Percentiles rank a stretch among this genome's conserved stretches.
These are phyloP conservation scores for Peromyscus aztecus DNA, from an alignment of 2,797 vertebrate genomes.

Conservation along the genomic window DNA sequence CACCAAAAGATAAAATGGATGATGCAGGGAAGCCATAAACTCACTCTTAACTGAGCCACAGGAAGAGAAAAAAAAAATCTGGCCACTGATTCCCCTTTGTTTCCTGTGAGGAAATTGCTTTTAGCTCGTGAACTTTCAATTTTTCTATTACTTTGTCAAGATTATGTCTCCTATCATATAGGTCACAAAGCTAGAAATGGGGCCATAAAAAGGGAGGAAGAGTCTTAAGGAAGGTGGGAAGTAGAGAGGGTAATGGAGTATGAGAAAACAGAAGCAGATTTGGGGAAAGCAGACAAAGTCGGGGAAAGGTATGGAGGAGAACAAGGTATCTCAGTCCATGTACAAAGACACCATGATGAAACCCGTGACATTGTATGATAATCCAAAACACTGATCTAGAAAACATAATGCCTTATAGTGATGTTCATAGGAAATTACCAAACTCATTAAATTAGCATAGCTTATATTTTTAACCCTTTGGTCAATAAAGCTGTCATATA, in stretches of 20 bases:
- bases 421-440: not conserved
- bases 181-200: no score
- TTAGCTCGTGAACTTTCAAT: not conserved
- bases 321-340: no score
- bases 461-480: conserved; percentile 20
- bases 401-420: not conserved
- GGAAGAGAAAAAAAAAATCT: not conserved
- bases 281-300: no score
- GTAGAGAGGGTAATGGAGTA: not conserved
- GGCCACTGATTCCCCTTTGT: not conserved
- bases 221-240: not conserved
- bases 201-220: not conserved
- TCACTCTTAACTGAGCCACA: not conserved
- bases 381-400: no score
- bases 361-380: not conserved
- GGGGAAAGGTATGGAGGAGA: no score
- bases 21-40: not conserved
- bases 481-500: not conserved
- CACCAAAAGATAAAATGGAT: not conserved
- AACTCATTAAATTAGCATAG: not conserved
- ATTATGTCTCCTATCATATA: not conserved
- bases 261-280: not conserved
- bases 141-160: not conserved
- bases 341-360: not conserved
- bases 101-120: not conserved